phyloP scores from a whole-genome alignment of 2,113 vertebrate species.

The Ammospiza caudacuta region DNA sequence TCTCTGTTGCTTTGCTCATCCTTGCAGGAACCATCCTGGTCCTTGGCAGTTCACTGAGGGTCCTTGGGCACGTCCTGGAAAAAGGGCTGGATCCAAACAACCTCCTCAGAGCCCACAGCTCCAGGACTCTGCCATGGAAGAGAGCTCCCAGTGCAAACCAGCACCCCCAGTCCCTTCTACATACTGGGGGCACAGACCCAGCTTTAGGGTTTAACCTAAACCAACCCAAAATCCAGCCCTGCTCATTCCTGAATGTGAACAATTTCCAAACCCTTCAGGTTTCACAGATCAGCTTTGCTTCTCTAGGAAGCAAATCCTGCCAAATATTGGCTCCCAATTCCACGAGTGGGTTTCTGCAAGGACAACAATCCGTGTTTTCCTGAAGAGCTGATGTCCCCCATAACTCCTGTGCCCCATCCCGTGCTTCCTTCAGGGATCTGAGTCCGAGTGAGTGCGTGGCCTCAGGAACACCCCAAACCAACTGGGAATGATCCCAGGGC shows the following conservation, averaged over 20 bases:
- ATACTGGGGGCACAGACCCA: fast-evolving
- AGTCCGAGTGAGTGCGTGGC: not conserved
- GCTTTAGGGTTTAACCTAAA: not conserved
- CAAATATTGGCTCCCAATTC: not conserved
- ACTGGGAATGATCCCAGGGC: not conserved
- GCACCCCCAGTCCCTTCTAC: not conserved
- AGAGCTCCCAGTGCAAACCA: not conserved
- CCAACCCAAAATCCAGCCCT: not conserved
- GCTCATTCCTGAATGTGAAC: fast-evolving
- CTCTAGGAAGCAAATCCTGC: not conserved
- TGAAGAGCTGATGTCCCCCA: not conserved
- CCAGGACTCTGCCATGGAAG: not conserved
- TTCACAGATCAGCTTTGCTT: not conserved
- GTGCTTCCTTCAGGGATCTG: not conserved
- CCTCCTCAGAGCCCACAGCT: not conserved
- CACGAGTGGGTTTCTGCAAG: fast-evolving
- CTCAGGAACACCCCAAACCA: not conserved
- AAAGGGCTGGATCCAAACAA: not conserved
- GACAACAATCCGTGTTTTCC: not conserved
- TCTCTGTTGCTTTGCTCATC: not conserved
- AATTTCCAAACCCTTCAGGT: not conserved
- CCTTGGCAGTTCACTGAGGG: not conserved
- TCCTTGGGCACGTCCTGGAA: not conserved
- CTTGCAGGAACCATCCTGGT: not conserved
- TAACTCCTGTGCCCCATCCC: not conserved